Evolutionary conservation across 2,797 vertebrate genomes (phyloP).

Genomic region (Sparidentex hasta): DNA sequence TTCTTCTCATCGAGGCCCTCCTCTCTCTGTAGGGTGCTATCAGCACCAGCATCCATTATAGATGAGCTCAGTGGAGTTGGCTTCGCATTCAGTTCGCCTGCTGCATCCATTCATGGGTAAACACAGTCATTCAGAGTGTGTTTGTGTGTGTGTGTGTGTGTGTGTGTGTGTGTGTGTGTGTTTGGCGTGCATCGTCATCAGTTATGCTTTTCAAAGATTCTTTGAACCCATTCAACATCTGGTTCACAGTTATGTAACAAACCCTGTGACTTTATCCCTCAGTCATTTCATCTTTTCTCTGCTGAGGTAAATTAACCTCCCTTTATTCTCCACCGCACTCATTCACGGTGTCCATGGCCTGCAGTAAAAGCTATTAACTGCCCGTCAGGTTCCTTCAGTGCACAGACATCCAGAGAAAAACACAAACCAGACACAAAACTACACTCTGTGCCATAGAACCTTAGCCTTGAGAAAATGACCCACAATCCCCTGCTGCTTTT

Average conservation of each 20-base stretch:
- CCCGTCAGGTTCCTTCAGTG: constrained; percentile 8
- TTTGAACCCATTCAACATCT: constrained; percentile 42
- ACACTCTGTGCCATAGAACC: constrained; percentile 20
- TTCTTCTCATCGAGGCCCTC: constrained; percentile 29
- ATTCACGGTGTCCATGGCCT: constrained; percentile 36
- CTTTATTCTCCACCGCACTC: constrained; percentile 15
- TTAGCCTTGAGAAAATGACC: constrained; percentile 61
- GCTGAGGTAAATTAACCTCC: constrained; percentile 24
- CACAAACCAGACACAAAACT: constrained; percentile 24
- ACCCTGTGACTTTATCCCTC: constrained; percentile 33
- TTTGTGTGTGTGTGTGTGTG: constrained; percentile 11
- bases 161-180: constrained; percentile 6
- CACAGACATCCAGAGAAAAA: constrained; percentile 8
- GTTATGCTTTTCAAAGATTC: background rate
- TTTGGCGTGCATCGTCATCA: constrained; percentile 12
- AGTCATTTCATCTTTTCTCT: constrained; percentile 21
- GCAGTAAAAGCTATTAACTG: constrained; percentile 63
- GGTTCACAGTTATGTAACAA: constrained; percentile 45
- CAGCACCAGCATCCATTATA: constrained; percentile 64
- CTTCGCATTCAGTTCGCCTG: constrained; percentile 56
- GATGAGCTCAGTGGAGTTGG: constrained; percentile 57
- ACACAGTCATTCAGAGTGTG: constrained; percentile 35
- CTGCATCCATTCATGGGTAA: constrained; percentile 62
- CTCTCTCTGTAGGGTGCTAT: constrained; percentile 34
- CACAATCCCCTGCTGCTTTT: constrained; percentile 59